phyloP scores from a whole-genome alignment of 2,888 invertebrate species.

The Monopis laevigella region DNA sequence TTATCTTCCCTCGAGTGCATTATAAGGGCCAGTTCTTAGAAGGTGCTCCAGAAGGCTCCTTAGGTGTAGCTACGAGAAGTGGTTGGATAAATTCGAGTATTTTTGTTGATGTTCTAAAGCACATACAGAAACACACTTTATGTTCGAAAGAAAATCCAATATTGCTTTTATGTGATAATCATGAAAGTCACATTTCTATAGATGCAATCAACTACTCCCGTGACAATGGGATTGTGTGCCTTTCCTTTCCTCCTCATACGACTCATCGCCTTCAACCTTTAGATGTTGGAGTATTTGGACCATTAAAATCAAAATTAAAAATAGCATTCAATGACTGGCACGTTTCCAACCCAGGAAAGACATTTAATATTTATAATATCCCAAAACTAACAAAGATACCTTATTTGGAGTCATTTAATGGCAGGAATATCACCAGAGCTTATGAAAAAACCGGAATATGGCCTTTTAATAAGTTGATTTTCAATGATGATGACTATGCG shows the following conservation, averaged over 20 bases:
- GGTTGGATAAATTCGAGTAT: conserved; percentile 17
- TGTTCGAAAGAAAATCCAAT: conserved; percentile 19
- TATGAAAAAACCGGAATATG: conserved; percentile 15
- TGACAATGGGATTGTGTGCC: conserved; percentile 2
- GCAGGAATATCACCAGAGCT: background rate
- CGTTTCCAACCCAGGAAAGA: conserved; percentile 25
- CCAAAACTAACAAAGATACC: conserved; percentile 22
- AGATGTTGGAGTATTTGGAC: conserved; percentile 23
- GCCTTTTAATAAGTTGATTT: conserved; percentile 7
- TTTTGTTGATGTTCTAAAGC: conserved; percentile 14
- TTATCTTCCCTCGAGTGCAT: conserved; percentile 16
- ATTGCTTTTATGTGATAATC: conserved; percentile 16
- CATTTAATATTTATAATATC: conserved; percentile 26
- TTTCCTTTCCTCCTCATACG: conserved; percentile 24
- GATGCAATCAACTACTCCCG: conserved; percentile 9
- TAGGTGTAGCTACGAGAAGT: conserved; percentile 15
- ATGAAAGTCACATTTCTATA: conserved; percentile 9
- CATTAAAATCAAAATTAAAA: conserved; percentile 19
- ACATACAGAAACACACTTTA: conserved; percentile 15
- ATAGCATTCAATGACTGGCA: conserved; percentile 25
- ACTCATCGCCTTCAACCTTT: conserved; percentile 29
- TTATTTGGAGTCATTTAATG: conserved; percentile 22
- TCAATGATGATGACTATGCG: conserved; percentile 4
- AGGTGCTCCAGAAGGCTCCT: conserved; percentile 4
- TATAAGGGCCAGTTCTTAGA: conserved; percentile 9